Base-by-base conservation (phyloP, 1,140 invertebrate genomes). In the Drosophila ambigua region DNA sequence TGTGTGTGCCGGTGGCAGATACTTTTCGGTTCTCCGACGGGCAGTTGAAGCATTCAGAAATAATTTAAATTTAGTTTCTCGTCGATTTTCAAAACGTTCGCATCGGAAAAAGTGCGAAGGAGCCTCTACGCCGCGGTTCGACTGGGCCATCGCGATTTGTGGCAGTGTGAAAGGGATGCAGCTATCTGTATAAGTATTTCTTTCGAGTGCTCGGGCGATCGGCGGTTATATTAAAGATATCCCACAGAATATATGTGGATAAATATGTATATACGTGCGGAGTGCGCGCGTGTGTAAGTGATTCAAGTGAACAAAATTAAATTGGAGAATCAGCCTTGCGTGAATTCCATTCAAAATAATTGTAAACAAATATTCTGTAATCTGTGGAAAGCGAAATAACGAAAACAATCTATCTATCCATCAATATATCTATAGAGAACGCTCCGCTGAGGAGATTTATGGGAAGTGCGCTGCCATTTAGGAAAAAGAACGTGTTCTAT, bases 51-150 rank as follows among this genome's bases (percentile, higher is more conserved):
- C 77, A 79, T 89, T 68, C 63, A 41, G 26, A 80, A 84, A 80
- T 69, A 49, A 72, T 82, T 83, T 87, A 75, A 87, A 80, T 74
- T 91, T 89, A 91, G 89, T 91, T 89, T 74, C 79, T 73, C 84
- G 76, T 79, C 81, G 84, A 83, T 82, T 80, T 82, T 77, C 77
- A 82, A 85, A 73, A 67, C 78, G 89, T 83, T 77, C 85, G 67
- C 90, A 90, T 72, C 51, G 58, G 72, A 61, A 67, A 64, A 60
- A 64, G 57, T 55, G 55, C 53, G 62, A 58, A 58, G 62, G 55
- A 58, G 52, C 53, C 49, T 67, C 64, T 49, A 68, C 63, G 51
- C 11, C 9, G 4, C 51, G 66, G 24, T 75, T 79, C 41, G 73
- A 28, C 59, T 58, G 50, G 73, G 67, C 61, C 64, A 80, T 73